Conservation (phyloP, 2,113 vertebrate species). For the Mionectes macconnelli region DNA sequence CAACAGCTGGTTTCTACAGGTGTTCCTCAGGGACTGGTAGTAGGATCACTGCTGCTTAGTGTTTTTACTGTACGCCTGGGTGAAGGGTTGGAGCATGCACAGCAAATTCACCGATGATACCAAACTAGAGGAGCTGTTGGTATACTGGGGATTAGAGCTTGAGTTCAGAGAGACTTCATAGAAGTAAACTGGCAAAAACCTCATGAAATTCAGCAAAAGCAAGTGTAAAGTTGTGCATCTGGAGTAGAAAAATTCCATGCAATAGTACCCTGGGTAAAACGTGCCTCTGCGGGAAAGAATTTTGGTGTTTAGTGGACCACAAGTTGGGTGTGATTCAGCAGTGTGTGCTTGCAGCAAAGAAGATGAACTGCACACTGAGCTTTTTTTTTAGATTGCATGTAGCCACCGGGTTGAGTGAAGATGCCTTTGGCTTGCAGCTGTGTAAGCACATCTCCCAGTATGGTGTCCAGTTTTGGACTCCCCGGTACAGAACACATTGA, state of each 20-base stretch:
- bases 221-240: background rate
- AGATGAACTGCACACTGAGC: fast-evolving
- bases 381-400: background rate
- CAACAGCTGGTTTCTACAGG: background rate
- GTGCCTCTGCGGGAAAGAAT: background rate
- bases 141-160: background rate
- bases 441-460: fast-evolving
- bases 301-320: background rate
- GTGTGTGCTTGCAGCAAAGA: background rate
- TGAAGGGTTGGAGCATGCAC: background rate
- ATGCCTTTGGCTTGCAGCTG: background rate
- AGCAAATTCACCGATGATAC: background rate
- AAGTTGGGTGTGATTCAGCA: background rate
- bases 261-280: background rate
- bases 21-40: background rate
- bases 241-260: background rate
- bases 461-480: background rate
- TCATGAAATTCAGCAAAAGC: background rate
- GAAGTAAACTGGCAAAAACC: background rate
- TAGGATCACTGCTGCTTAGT: background rate
- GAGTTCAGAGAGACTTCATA: background rate
- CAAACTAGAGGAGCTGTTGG: background rate
- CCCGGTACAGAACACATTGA: background rate
- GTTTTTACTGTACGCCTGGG: background rate
- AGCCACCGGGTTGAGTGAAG: background rate